These are phyloP conservation scores for Spisula subtruncata DNA, from an alignment of 2,888 invertebrate species.

Conservation along the genomic window DNA sequence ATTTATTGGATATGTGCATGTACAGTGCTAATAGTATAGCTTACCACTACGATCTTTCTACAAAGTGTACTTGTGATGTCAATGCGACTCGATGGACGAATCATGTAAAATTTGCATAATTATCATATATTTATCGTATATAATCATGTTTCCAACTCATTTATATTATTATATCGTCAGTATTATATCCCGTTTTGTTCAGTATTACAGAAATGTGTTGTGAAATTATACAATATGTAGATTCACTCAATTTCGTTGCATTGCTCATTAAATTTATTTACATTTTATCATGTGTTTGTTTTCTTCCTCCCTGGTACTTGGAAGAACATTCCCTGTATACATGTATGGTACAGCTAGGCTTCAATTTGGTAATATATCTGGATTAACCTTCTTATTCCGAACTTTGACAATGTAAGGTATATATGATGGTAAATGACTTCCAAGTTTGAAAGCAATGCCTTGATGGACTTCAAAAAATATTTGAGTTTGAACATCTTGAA, in stretches of 20 bases:
- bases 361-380: background rate
- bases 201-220: constrained; percentile 16
- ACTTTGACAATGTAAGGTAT: too few relatives aligned
- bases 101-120: background rate
- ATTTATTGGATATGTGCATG: too few relatives aligned
- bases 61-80: too few relatives aligned
- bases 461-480: too few relatives aligned
- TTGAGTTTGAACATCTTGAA: too few relatives aligned
- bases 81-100: background rate
- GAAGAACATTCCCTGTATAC: too few relatives aligned
- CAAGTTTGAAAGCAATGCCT: too few relatives aligned
- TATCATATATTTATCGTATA: background rate
- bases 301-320: too few relatives aligned
- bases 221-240: background rate
- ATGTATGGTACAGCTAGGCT: too few relatives aligned
- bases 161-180: constrained; percentile 1
- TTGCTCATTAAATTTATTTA: constrained; percentile 30
- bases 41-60: too few relatives aligned
- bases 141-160: background rate
- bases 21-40: too few relatives aligned
- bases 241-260: background rate
- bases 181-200: background rate
- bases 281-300: background rate
- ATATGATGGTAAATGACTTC: too few relatives aligned
- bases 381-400: background rate